Base-by-base conservation (phyloP, 2,113 vertebrate species). In the Gambusia affinis region DNA sequence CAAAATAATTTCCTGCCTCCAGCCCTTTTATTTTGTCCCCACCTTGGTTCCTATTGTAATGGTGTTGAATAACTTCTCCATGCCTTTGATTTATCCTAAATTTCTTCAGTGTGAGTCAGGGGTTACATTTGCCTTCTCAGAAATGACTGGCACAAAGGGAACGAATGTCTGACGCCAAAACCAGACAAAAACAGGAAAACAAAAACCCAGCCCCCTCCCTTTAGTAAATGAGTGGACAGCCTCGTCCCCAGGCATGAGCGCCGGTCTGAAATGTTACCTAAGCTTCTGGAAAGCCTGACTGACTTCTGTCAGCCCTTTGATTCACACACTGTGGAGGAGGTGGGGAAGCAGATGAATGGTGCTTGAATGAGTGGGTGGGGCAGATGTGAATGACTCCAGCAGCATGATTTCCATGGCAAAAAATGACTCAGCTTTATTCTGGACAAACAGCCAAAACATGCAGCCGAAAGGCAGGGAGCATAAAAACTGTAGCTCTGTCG, bases 311-410 rank as follows among this genome's bases (percentile, higher is more conserved):
- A 72, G 65, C 5, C 19, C 12, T 73, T 80, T 81, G 70, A 73
- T 83, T 80, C 75, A 71, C 51, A 31, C 33, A 19, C 63, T 82
- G 80, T 64, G 75, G 75, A 12, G 80, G 84, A 86, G 78, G 80
- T 73, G 78, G 71, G 60, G 63, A 42, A 84, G 73, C 69, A 75
- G 76, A 77, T 71, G 60, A 82, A 70, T 70, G 74, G 79, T 67
- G 67, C 77, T 67, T 63, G 29, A 31, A 74, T 72, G 76, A 87
- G 71, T 73, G 29, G 73, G 67, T 27, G 2, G 70, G 65, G 51
- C 77, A 61, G 85, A 80, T 14, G 64, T 70, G 60, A 76, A 70
- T 79, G 75, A 80, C 60, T 72, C 60, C 80, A 39, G 57, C 39
- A 67, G 68, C 73, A 22, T 67, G 42, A 69, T 66, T 83, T 90